These are phyloP conservation scores for Exephanes ischioxanthus DNA, from an alignment of 2,888 invertebrate species.

Conservation along the genomic window DNA sequence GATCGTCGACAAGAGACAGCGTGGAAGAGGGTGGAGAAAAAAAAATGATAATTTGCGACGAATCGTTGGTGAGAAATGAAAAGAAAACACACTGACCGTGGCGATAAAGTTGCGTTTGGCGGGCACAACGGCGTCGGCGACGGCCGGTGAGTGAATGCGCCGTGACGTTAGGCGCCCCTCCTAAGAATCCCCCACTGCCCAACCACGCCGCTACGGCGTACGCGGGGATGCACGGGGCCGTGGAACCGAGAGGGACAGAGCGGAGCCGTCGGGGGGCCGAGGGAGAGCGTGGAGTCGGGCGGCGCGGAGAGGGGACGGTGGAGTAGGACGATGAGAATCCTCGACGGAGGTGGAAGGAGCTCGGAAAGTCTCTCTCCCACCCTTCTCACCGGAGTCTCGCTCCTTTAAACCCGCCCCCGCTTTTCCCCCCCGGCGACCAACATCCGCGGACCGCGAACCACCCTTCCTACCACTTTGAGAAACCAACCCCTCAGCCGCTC, in stretches of 20 bases:
- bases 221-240: conserved; percentile 29
- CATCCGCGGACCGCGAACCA: conserved; percentile 78
- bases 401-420: conserved; percentile 73
- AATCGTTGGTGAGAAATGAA: conserved; percentile 32
- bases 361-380: conserved; percentile 60
- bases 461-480: conserved; percentile 71
- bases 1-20: background rate
- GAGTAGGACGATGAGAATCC: conserved; percentile 47
- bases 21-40: conserved; percentile 32
- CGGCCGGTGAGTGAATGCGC: conserved; percentile 84
- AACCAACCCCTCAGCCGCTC: conserved; percentile 71
- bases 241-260: background rate
- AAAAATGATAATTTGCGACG: background rate
- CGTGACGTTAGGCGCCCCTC: conserved; percentile 83
- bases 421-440: conserved; percentile 67
- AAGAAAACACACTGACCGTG: conserved; percentile 79
- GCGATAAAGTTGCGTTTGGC: conserved; percentile 79
- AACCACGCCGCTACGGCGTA: conserved; percentile 9
- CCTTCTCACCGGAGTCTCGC: conserved; percentile 56
- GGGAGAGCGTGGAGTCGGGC: background rate
- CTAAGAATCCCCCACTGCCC: conserved; percentile 76
- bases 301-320: background rate
- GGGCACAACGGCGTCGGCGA: conserved; percentile 81
- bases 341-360: conserved; percentile 56
- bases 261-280: background rate